These are phyloP conservation scores for Polypterus senegalus DNA, from an alignment of 2,113 vertebrate species.

Conservation along the genomic window DNA sequence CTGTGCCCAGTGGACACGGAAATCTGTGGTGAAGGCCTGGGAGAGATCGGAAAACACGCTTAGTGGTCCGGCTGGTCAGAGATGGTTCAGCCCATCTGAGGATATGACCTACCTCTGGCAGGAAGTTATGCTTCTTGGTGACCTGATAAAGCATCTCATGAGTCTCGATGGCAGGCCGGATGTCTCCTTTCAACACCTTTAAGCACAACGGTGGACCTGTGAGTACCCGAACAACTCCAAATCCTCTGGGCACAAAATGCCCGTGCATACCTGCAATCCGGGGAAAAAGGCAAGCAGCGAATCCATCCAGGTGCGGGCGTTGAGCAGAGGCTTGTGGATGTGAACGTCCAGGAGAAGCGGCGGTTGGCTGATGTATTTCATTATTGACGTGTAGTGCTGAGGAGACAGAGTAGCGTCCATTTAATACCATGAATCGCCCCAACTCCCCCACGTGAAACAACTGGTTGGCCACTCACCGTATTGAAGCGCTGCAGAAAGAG, in stretches of 20 bases:
- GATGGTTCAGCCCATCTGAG: neutral
- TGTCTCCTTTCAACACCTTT: slow-evolving; percentile 93
- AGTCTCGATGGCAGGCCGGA: slow-evolving; percentile 93
- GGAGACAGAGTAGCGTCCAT: slow-evolving; percentile 8
- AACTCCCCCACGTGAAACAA: neutral
- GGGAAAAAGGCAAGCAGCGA: slow-evolving; percentile 94
- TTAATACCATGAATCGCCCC: neutral
- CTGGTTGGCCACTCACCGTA: slow-evolving; percentile 59
- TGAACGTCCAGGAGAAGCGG: slow-evolving; percentile 91
- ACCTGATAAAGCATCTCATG: slow-evolving; percentile 98
- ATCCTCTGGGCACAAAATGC: too few species aligned
- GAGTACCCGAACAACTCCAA: too few species aligned
- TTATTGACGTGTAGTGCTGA: slow-evolving; percentile 95
- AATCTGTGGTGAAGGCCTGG: slow-evolving; percentile 97
- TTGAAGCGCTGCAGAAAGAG: slow-evolving; percentile 92
- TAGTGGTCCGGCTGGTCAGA: neutral
- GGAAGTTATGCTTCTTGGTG: slow-evolving; percentile 97
- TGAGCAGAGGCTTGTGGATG: slow-evolving; percentile 94
- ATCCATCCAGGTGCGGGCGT: slow-evolving; percentile 97
- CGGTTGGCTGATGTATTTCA: slow-evolving; percentile 97
- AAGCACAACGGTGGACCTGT: too few species aligned
- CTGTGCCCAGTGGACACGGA: slow-evolving; percentile 95
- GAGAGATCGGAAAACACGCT: neutral
- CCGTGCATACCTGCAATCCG: slow-evolving; percentile 72
- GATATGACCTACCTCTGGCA: slow-evolving; percentile 72